Base-by-base conservation (phyloP, 2,888 invertebrate genomes). In the Philaethria dido region DNA sequence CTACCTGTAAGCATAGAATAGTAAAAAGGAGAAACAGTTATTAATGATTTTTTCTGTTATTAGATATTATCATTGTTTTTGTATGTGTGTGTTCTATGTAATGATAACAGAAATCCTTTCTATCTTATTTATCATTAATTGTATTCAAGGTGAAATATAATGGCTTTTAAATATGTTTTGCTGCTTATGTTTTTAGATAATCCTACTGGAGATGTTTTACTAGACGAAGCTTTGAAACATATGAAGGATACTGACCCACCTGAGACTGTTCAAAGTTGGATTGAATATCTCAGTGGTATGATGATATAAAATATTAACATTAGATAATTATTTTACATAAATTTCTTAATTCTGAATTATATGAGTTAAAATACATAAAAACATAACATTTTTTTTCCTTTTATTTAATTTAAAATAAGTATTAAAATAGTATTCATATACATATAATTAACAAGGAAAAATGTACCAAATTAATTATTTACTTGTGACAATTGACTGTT, bases 181-280 rank as follows among this genome's bases (percentile, higher is more conserved):
- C 13, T 25, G 3, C 8, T 11, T 45, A 33, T 16, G 25, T 60
- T 65, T 68, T 52, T 94, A 92, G 98, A 98, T 86, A 96, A 97
- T 72, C 98, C 98, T 48, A 99, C 99, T 64, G 99, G 99, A 59
- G 99, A 99, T 93, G 99, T 99, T 36, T 93, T 99, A 69, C 93
- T 99, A 73, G 97, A 98, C 88, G 97, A 98, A 93, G 98, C 99
- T 63, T 92, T 99, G 77, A 98, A 98, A 94, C 99, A 99, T 92
- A 96, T 99, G 87, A 99, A 99, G 93, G 99, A 99, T 86, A 99
- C 99, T 52, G 97, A 98, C 82, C 99, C 99, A 50, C 96, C 98
- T 67, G 99, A 99, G 93, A 96, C 98, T 68, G 98, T 99, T 48
- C 99, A 99, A 89, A 98, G 97, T 91, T 99, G 99, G 99, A 98